Evolutionary conservation across 2,888 invertebrate species (phyloP), one percentile per base, ranked within the genome.

Genomic region (Drosophila stalkeri): DNA sequence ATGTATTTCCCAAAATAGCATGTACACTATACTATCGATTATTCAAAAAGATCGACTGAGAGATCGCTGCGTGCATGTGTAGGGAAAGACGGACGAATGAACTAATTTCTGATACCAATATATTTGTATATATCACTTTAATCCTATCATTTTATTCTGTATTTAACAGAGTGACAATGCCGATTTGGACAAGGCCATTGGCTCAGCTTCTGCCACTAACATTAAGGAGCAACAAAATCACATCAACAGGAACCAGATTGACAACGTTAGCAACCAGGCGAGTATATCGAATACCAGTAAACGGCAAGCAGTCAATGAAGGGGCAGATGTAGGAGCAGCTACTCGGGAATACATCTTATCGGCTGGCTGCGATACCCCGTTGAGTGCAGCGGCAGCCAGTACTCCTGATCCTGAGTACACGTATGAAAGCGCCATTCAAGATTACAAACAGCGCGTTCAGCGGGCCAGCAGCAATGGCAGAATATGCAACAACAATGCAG

Each of bases 381-480:
- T 95, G 76, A 96, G 95, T 84, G 95, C 95, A 64, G 95, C 95
- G 80, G 95, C 95, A 49, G 94, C 95, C 80, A 95, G 95, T 91
- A 95, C 96, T 51, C 95, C 96, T 2, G 95, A 96, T 92, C 95
- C 95, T 88, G 97, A 97, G 92, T 97, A 97, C 92, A 97, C 97
- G 0, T 97, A 97, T 92, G 97, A 97, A 93, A 96, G 97, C 84
- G 97, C 97, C 84, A 97, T 97, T 83, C 96, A 97, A 91, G 96
- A 96, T 82, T 97, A 97, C 93, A 96, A 97, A 84, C 96, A 96
- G 60, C 94, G 97, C 81, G 96, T 96, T 84, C 95, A 95, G 44
- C 94, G 94, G 85, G 94, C 95, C 37, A 87, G 81, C 64, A 86
- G 77, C 51, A 85, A 75, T 39, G 76, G 81, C 46, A 89, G 81